Evolutionary conservation across 2,888 invertebrate genomes (phyloP).

Genomic region (Rhamnusium bicolor): DNA sequence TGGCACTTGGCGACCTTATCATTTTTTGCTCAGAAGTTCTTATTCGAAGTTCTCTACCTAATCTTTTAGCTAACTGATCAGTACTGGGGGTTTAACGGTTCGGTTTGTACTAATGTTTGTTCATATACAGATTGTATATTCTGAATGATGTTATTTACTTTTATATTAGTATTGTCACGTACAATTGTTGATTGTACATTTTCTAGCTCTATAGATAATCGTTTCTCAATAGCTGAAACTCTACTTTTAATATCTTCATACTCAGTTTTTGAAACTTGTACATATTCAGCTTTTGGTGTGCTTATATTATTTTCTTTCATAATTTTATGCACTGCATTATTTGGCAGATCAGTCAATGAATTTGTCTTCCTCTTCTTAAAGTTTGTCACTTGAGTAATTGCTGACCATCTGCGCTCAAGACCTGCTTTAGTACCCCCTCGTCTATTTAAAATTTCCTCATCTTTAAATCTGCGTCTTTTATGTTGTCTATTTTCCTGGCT

Average conservation of each 20-base stretch:
- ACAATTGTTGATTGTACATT: slow-evolving; percentile 51
- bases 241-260: slow-evolving; percentile 85
- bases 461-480: not conserved
- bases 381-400: slow-evolving; percentile 69
- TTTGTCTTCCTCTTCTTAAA: slow-evolving; percentile 62
- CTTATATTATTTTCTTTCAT: slow-evolving; percentile 67
- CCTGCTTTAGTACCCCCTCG: slow-evolving; percentile 56
- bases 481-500: not conserved
- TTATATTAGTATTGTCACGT: slow-evolving; percentile 43
- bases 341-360: slow-evolving; percentile 56
- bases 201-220: slow-evolving; percentile 65
- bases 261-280: slow-evolving; percentile 82
- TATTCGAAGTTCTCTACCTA: slow-evolving; percentile 84
- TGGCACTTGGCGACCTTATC: slow-evolving; percentile 83
- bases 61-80: slow-evolving; percentile 80
- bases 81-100: slow-evolving; percentile 78
- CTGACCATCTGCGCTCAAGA: slow-evolving; percentile 74
- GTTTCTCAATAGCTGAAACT: slow-evolving; percentile 77
- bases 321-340: slow-evolving; percentile 36
- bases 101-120: slow-evolving; percentile 81
- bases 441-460: slow-evolving; percentile 53
- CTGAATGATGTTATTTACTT: slow-evolving; percentile 72
- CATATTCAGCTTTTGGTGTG: slow-evolving; percentile 73
- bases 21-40: slow-evolving; percentile 80
- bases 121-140: slow-evolving; percentile 83